These are phyloP conservation scores for Himalopsyche kuldschensis DNA, from an alignment of 2,888 invertebrate genomes.

Conservation along the genomic window DNA sequence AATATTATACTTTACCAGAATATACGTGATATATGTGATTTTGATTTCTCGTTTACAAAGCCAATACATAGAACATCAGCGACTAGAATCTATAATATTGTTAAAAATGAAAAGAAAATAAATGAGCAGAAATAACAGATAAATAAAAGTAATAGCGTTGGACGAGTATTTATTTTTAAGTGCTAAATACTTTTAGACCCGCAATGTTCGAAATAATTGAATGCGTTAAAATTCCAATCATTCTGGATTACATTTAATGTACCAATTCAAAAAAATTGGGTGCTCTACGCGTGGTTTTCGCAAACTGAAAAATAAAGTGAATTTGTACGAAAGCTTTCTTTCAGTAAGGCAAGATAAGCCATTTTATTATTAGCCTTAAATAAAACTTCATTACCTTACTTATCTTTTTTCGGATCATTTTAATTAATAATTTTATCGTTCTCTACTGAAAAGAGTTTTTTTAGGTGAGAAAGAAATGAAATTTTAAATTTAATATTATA, in stretches of 20 bases:
- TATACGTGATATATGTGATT: too few species aligned
- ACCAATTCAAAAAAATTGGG: neutral
- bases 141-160: too few species aligned
- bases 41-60: too few species aligned
- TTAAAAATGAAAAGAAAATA: too few species aligned
- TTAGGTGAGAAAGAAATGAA: neutral
- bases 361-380: neutral
- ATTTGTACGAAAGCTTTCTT: neutral
- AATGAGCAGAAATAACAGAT: too few species aligned
- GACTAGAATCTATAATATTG: too few species aligned
- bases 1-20: too few species aligned
- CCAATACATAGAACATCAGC: too few species aligned
- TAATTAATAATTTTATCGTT: neutral
- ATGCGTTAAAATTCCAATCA: neutral
- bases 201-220: neutral
- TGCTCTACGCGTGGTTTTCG: neutral
- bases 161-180: too few species aligned
- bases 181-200: neutral
- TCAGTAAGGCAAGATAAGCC: neutral
- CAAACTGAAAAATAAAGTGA: neutral
- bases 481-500: neutral
- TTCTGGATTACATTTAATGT: neutral
- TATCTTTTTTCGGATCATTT: neutral
- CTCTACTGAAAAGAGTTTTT: neutral
- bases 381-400: neutral